Conservation (phyloP, 2,888 invertebrate species). For the Beris morrisii region DNA sequence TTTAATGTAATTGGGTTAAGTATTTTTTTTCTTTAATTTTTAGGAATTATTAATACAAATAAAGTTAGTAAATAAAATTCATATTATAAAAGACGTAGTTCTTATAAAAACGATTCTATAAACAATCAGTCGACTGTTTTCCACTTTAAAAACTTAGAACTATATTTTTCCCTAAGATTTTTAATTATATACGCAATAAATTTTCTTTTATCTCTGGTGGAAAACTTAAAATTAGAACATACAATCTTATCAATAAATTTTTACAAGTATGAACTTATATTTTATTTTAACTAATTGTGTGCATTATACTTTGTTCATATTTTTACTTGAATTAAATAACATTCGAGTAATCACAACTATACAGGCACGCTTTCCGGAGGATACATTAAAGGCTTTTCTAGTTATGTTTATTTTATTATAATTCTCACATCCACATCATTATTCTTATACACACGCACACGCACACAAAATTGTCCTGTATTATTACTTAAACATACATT, state of each 20-base stretch:
- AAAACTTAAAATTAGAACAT: slow-evolving; percentile 5
- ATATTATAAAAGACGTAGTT: no score
- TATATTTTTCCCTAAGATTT: slow-evolving; percentile 6
- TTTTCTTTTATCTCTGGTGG: slow-evolving; percentile 8
- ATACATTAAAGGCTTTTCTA: slow-evolving; percentile 28
- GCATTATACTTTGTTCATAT: slow-evolving; percentile 1
- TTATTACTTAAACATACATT: slow-evolving; percentile 11
- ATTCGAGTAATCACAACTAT: slow-evolving; percentile 30
- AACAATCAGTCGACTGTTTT: slow-evolving; percentile 26
- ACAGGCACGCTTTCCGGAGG: slow-evolving; percentile 26
- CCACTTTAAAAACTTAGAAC: slow-evolving; percentile 24
- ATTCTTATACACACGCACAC: slow-evolving; percentile 5
- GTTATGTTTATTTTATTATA: slow-evolving; percentile 13
- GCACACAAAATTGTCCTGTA: slow-evolving; percentile 22
- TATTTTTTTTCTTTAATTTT: no score
- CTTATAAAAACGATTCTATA: no score
- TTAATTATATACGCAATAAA: slow-evolving; percentile 1
- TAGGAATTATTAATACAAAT: no score
- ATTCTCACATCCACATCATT: neutral
- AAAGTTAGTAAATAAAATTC: no score
- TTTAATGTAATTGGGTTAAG: no score
- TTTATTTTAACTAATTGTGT: slow-evolving; percentile 6
- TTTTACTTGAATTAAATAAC: slow-evolving; percentile 1
- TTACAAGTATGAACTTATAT: slow-evolving; percentile 5
- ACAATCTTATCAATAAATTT: slow-evolving; percentile 2